Base-by-base conservation (phyloP, 1,140 invertebrate genomes). In the Pygmarrhopalites habei region DNA sequence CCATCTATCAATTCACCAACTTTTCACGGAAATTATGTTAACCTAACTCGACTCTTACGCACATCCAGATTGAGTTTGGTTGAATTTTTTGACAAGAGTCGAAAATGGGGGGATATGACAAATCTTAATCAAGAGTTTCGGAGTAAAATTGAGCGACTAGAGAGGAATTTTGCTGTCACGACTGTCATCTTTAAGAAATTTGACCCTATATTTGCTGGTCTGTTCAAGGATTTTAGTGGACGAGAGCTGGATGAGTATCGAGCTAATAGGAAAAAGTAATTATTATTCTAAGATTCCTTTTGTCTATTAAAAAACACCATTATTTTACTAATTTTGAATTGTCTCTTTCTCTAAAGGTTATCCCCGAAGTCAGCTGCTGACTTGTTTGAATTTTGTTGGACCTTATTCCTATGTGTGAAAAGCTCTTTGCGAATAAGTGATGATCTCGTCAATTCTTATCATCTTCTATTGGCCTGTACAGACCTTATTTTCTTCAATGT, bases 41-140 rank as follows among this genome's bases (percentile, higher is more conserved):
- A 90, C 58, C 77, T 98, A 1, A 96, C 92, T 3, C 83, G 89
- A 71, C 79, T 98, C 17, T 78, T 97, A 1, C 81, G 88, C 72
- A 83, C 90, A 30, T 92, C 91, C 75, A 91, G 92, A 75, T 83
- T 98, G 60, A 92, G 89, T 72, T 80, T 98, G 43, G 88, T 92
- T 62, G 88, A 97, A 68, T 99, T 99, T 79, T 96, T 98, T 75
- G 85, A 84, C 49, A 98, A 97, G 79, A 95, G 94, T 72, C 90
- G 92, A 74, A 89, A 88, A 72, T 98, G 95, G 95, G 86, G 88
- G 47, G 90, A 95, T 70, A 96, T 98, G 92, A 86, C 90, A 0
- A 86, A 86, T 67, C 82, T 95, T 74, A 82, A 89, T 0, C 82
- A 86, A 67, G 87, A 92, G 46, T 92, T 97, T 72, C 80, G 86